phyloP scores from a whole-genome alignment of 1,140 invertebrate genomes.

The Lepidotrigona ventralis region DNA sequence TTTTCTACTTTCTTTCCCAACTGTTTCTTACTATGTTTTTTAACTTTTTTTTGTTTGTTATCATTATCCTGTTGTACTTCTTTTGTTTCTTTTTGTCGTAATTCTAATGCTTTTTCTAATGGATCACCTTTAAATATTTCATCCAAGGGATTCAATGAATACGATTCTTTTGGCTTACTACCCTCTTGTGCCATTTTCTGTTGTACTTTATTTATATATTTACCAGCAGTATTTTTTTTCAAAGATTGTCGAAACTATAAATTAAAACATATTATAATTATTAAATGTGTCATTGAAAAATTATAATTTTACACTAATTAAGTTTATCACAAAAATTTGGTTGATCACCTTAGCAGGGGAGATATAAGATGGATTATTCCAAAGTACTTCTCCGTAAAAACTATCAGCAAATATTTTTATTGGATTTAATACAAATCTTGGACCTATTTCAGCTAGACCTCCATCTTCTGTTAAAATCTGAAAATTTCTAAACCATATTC shows the following conservation, averaged over 20 bases:
- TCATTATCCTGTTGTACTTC: conserved; percentile 30
- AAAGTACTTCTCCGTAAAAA: conserved; percentile 94
- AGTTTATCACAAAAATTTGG: conserved; percentile 24
- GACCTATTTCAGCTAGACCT: conserved; percentile 97
- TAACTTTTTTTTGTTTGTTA: conserved; percentile 73
- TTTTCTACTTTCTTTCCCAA: conserved; percentile 52
- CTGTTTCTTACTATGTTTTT: conserved; percentile 48
- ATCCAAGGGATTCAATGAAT: conserved; percentile 83
- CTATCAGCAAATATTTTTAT: conserved; percentile 96
- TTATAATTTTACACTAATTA: background rate
- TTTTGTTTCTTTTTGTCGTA: conserved; percentile 57
- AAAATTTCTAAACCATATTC: conserved; percentile 99
- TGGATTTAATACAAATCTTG: conserved; percentile 97
- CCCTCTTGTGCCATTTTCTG: conserved; percentile 88
- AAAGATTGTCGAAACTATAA: conserved; percentile 85
- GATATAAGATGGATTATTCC: conserved; percentile 96
- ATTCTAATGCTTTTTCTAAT: conserved; percentile 74
- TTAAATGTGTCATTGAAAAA: background rate
- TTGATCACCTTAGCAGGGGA: conserved; percentile 89
- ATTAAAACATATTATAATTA: conserved; percentile 5
- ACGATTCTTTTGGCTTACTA: conserved; percentile 86
- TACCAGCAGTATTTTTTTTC: conserved; percentile 85
- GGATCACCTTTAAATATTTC: conserved; percentile 84
- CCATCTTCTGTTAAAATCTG: conserved; percentile 98
- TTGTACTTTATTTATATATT: conserved; percentile 89